Conservation (phyloP, 53 echinoderm and acorn worm species). For the Paracentrotus lividus region DNA sequence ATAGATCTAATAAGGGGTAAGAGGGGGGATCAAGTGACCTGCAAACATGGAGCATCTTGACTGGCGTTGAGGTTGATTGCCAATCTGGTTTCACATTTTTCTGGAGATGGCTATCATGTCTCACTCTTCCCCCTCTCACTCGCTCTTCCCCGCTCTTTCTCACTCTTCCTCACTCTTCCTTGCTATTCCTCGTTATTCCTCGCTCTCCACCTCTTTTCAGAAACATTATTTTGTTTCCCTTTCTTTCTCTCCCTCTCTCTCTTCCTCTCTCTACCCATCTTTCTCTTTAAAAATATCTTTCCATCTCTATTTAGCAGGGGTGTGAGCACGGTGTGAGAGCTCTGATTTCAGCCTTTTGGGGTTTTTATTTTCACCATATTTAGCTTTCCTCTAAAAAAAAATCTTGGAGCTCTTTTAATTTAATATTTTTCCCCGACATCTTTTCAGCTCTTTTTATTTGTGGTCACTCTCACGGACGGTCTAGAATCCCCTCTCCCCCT, state of each 20-base stretch:
- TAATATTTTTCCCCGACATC: too few relatives aligned
- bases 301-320: too few relatives aligned
- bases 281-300: too few relatives aligned
- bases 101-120: background rate
- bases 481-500: too few relatives aligned
- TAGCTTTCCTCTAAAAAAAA: too few relatives aligned
- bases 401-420: too few relatives aligned
- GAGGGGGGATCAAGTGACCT: slow-evolving; percentile 54
- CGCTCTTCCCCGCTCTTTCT: background rate
- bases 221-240: background rate
- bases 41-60: slow-evolving; percentile 20
- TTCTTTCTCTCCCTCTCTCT: background rate
- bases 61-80: slow-evolving; percentile 6
- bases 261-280: background rate
- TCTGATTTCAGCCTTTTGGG: too few relatives aligned
- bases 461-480: too few relatives aligned
- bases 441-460: too few relatives aligned
- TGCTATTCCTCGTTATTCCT: background rate
- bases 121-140: background rate
- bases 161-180: background rate
- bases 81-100: slow-evolving; percentile 16
- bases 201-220: too few relatives aligned
- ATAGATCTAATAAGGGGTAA: slow-evolving; percentile 54
- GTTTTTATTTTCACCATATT: too few relatives aligned
- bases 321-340: too few relatives aligned